These are phyloP conservation scores for Cephus pygmeus DNA, from an alignment of 2,888 invertebrate species.

Conservation along the genomic window DNA sequence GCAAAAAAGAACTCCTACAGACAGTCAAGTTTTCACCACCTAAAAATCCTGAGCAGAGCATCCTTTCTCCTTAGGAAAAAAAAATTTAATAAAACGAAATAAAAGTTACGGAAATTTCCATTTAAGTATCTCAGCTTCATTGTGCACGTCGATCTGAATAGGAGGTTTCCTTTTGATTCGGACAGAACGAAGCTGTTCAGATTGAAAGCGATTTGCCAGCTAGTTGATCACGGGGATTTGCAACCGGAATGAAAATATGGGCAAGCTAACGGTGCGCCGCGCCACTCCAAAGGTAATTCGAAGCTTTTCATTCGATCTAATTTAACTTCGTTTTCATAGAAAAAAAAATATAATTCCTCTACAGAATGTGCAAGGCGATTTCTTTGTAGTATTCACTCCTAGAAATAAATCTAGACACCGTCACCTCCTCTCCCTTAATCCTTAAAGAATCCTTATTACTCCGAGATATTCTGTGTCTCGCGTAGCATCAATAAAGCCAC, in stretches of 20 bases:
- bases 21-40: neutral
- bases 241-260: slow-evolving; percentile 24
- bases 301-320: neutral
- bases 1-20: neutral
- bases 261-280: neutral
- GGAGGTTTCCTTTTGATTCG: neutral
- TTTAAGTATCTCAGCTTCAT: slow-evolving; percentile 22
- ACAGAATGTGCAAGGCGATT: neutral
- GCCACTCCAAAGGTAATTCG: neutral
- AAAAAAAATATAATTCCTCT: neutral
- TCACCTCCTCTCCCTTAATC: neutral
- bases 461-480: neutral
- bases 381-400: neutral
- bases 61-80: slow-evolving; percentile 22
- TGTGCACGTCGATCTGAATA: slow-evolving; percentile 18
- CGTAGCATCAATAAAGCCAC: neutral
- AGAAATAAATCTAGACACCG: neutral
- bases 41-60: neutral
- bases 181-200: neutral
- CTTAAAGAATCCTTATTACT: neutral
- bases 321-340: neutral
- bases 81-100: slow-evolving; percentile 22
- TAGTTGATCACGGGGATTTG: slow-evolving; percentile 20
- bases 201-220: slow-evolving; percentile 24
- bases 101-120: slow-evolving; percentile 24